These are phyloP conservation scores for Apostichopus leukothele DNA, from an alignment of 53 echinoderm and acorn worm genomes.

Conservation along the genomic window DNA sequence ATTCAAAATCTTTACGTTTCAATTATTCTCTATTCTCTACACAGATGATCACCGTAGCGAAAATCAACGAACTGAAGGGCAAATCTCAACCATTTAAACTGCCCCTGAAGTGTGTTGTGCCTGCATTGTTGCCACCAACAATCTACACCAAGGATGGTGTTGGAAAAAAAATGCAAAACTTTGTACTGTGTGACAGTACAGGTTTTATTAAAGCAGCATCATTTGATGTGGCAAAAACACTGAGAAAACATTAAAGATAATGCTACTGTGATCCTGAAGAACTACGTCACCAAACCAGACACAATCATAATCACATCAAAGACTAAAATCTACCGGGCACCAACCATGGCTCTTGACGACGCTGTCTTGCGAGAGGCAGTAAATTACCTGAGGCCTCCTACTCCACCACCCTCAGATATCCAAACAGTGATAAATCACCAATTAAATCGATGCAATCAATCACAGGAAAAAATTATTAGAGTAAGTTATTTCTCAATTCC, in stretches of 20 bases:
- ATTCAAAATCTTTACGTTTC: too few species aligned
- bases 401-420: background rate
- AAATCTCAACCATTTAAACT: background rate
- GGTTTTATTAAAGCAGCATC: slow-evolving; percentile 8
- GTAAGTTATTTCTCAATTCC: background rate
- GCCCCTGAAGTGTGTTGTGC: background rate
- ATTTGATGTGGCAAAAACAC: background rate
- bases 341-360: background rate
- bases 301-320: background rate
- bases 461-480: background rate
- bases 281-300: background rate
- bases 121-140: background rate
- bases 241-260: background rate
- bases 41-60: background rate
- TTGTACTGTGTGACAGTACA: background rate
- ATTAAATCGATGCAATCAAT: background rate
- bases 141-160: background rate
- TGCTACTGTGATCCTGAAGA: background rate
- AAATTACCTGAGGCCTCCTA: background rate
- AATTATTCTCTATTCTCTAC: background rate
- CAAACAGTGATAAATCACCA: background rate
- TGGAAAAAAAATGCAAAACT: background rate
- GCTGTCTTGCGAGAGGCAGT: background rate
- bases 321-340: background rate
- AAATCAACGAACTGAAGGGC: background rate